These are phyloP conservation scores for Zaprionus taronus DNA, from an alignment of 1,140 invertebrate genomes.

Conservation along the genomic window DNA sequence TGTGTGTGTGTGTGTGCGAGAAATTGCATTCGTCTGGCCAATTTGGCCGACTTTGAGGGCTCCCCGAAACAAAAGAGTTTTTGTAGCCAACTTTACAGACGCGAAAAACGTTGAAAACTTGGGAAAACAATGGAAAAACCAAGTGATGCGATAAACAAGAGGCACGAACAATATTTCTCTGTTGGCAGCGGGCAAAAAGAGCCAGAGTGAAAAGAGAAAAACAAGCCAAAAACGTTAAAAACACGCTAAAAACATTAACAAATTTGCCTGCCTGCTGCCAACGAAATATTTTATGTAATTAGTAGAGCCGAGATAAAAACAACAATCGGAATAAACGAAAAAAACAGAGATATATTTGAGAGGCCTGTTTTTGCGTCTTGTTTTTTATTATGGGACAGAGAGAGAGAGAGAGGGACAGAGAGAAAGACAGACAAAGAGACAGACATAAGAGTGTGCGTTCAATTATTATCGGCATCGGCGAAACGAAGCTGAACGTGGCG, in stretches of 20 bases:
- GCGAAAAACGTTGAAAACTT: conserved; percentile 20
- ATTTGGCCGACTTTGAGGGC: conserved; percentile 45
- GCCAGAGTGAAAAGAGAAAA: conserved; percentile 12
- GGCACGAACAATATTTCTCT: conserved; percentile 32
- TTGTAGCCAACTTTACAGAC: conserved; percentile 62
- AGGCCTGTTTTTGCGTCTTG: conserved; percentile 69
- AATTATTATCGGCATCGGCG: conserved; percentile 70
- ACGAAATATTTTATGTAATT: conserved; percentile 59
- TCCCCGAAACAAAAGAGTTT: conserved; percentile 39
- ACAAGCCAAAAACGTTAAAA: conserved; percentile 25
- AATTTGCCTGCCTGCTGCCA: conserved; percentile 31
- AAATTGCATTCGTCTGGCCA: conserved; percentile 49
- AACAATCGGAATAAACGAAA: conserved; percentile 26
- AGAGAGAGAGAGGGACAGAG: background rate
- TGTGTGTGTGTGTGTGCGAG: conserved; percentile 12
- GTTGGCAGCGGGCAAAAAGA: background rate
- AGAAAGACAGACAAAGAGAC: no score
- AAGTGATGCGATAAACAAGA: conserved; percentile 55
- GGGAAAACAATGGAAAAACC: conserved; percentile 58
- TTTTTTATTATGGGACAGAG: conserved; percentile 33
- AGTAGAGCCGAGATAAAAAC: conserved; percentile 63
- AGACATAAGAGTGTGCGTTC: conserved; percentile 54
- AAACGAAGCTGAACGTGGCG: conserved; percentile 39
- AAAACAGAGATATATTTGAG: conserved; percentile 43
- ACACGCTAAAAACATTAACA: conserved; percentile 25